phyloP scores from a whole-genome alignment of 2,888 invertebrate genomes.

The Ophion ventricosus region DNA sequence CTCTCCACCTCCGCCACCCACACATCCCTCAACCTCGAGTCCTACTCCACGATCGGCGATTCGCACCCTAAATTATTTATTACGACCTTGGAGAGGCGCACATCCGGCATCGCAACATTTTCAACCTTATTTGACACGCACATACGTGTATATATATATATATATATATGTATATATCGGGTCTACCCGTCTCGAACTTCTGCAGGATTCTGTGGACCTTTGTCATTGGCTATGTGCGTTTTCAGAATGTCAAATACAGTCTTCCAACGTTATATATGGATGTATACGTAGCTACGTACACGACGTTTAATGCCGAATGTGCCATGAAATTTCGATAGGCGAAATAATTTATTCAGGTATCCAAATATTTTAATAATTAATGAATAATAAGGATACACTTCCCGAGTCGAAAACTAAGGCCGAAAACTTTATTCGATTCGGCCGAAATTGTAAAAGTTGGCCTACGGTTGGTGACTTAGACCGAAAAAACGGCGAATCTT shows the following conservation, averaged over 20 bases:
- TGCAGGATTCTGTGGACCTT: constrained; percentile 36
- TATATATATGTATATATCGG: constrained; percentile 30
- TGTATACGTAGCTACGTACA: background rate
- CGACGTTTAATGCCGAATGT: background rate
- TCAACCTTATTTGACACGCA: constrained; percentile 20
- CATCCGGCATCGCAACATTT: constrained; percentile 31
- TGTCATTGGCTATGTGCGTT: constrained; percentile 51
- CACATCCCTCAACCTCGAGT: too few relatives aligned
- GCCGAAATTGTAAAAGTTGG: too few relatives aligned
- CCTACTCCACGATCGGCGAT: constrained; percentile 17
- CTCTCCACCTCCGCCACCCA: background rate
- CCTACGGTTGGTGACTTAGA: too few relatives aligned
- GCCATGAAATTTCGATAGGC: too few relatives aligned
- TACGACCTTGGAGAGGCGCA: constrained; percentile 17
- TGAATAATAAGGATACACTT: too few relatives aligned
- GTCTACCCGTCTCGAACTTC: constrained; percentile 53
- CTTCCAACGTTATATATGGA: background rate
- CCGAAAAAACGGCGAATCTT: too few relatives aligned
- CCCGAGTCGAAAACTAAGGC: too few relatives aligned
- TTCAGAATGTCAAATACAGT: constrained; percentile 60
- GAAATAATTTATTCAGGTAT: too few relatives aligned
- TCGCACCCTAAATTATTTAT: constrained; percentile 62
- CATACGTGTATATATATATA: background rate
- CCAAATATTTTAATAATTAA: too few relatives aligned
- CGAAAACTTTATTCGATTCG: too few relatives aligned